phyloP scores from a whole-genome alignment of 2,888 invertebrate genomes.

The Amphimallon solstitiale region DNA sequence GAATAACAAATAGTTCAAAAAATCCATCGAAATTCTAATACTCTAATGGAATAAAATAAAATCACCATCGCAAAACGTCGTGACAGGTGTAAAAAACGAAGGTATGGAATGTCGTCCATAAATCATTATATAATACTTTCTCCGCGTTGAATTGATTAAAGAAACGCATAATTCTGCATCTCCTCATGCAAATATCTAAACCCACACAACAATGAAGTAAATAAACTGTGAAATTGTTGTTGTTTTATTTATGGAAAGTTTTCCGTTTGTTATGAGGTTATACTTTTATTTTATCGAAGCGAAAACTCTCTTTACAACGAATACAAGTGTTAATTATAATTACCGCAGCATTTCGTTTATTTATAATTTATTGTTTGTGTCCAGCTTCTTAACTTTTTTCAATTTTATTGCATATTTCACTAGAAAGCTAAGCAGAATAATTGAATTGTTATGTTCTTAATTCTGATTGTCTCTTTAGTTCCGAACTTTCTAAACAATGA shows the following conservation, averaged over 20 bases:
- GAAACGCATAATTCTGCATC: not conserved
- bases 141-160: constrained; percentile 2
- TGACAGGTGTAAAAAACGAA: constrained; percentile 3
- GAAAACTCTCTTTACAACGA: not conserved
- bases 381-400: not conserved
- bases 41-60: constrained; percentile 10
- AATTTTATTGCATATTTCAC: constrained; percentile 16
- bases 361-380: not conserved
- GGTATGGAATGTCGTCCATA: not conserved
- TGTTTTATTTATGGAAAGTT: not conserved
- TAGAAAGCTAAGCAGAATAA: constrained; percentile 20
- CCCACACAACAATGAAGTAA: constrained; percentile 6
- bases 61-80: not conserved
- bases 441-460: constrained; percentile 12
- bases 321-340: too few relatives aligned
- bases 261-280: not conserved
- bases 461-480: not conserved
- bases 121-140: constrained; percentile 16
- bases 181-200: not conserved
- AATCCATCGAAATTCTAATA: constrained; percentile 6
- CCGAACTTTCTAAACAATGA: too few relatives aligned
- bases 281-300: not conserved
- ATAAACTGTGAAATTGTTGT: constrained; percentile 4
- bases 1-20: constrained; percentile 16
- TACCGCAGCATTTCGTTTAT: not conserved